Conservation (phyloP, 2,797 vertebrate species). For the Phoeniculus purpureus region DNA sequence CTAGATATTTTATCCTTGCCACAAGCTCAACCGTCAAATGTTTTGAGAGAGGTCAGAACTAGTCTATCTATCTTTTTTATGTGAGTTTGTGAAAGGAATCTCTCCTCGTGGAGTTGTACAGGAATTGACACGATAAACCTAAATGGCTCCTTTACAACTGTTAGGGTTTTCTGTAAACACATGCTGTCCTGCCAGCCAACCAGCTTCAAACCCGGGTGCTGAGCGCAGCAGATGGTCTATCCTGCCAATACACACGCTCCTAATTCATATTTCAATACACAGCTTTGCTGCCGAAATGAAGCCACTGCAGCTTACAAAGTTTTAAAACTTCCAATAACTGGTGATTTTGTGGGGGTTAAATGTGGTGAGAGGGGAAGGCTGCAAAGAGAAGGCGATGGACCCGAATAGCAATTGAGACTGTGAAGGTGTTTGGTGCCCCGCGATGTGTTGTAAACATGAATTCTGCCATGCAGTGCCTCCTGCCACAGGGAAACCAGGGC, state of each 20-base stretch:
- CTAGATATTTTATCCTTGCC: constrained; percentile 39
- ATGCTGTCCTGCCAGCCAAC: constrained; percentile 75
- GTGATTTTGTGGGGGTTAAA: not conserved
- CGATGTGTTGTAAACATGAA: not conserved
- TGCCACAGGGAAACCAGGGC: not conserved
- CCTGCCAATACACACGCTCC: constrained; percentile 58
- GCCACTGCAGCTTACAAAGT: constrained; percentile 31
- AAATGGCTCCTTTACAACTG: constrained; percentile 60
- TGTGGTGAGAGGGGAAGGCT: not conserved
- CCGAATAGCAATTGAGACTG: not conserved
- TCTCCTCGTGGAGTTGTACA: constrained; percentile 20
- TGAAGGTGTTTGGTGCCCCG: not conserved
- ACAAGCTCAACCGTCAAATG: constrained; percentile 36
- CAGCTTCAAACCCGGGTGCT: constrained; percentile 71
- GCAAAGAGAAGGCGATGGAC: not conserved
- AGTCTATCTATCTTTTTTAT: constrained; percentile 59
- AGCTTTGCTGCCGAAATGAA: constrained; percentile 53
- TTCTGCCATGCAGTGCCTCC: not conserved
- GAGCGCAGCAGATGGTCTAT: constrained; percentile 70
- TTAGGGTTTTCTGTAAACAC: constrained; percentile 75
- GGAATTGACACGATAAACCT: constrained; percentile 61
- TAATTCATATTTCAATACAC: constrained; percentile 67
- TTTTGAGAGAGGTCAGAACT: constrained; percentile 52
- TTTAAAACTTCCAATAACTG: constrained; percentile 20
- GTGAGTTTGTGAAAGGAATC: constrained; percentile 63